Evolutionary conservation across 2,797 vertebrate species (phyloP).

Genomic region (Poeciliopsis presidionis): DNA sequence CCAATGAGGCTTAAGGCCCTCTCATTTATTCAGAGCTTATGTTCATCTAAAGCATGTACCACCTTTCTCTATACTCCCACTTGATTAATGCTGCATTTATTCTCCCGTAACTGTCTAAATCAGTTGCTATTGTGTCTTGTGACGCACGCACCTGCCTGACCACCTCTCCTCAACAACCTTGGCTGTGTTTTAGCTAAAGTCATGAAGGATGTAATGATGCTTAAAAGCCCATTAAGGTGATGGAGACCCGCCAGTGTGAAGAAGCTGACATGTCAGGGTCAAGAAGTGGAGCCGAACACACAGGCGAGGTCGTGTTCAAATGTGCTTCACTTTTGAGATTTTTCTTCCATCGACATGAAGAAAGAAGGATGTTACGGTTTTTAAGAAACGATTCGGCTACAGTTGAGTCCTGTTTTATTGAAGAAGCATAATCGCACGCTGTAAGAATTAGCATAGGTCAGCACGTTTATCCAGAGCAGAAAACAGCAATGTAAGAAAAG

Average conservation of each 20-base stretch:
- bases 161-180: conserved; percentile 66
- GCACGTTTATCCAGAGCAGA: background rate
- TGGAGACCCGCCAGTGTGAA: conserved; percentile 51
- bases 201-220: conserved; percentile 57
- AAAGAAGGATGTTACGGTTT: background rate
- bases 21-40: conserved; percentile 25
- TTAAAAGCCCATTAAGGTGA: conserved; percentile 73
- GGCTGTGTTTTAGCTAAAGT: conserved; percentile 64
- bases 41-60: conserved; percentile 30
- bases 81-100: conserved; percentile 40
- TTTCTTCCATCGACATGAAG: background rate
- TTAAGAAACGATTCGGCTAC: background rate
- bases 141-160: background rate
- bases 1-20: conserved; percentile 46
- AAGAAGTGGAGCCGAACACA: conserved; percentile 21
- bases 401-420: background rate
- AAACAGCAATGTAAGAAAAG: background rate
- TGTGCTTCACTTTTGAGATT: background rate
- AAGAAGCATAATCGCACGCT: background rate
- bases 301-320: conserved; percentile 26
- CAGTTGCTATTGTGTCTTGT: conserved; percentile 37
- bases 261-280: conserved; percentile 47
- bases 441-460: background rate
- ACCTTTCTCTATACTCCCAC: conserved; percentile 17
- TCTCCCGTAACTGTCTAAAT: conserved; percentile 30